Evolutionary conservation across 2,888 invertebrate genomes (phyloP).

Genomic region (Synergus umbraculus): DNA sequence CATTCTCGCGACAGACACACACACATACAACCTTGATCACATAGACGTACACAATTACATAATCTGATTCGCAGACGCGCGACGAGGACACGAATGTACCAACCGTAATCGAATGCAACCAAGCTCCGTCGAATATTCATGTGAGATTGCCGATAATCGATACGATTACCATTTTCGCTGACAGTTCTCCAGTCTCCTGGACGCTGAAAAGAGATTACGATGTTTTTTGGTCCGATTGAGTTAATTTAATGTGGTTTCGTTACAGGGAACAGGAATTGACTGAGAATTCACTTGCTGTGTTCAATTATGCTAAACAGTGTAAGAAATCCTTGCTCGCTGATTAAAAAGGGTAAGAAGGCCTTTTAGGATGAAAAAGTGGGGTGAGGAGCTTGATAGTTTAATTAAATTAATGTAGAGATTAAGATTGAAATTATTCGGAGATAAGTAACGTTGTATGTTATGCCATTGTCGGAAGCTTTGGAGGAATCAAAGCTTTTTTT

Average conservation of each 20-base stretch:
- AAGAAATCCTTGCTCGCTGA: not conserved
- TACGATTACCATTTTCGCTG: conserved; percentile 41
- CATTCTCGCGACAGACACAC: conserved; percentile 24
- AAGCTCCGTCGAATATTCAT: conserved; percentile 39
- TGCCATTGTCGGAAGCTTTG: too few relatives aligned
- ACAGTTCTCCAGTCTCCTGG: conserved; percentile 25
- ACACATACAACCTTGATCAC: not conserved
- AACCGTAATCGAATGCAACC: conserved; percentile 40
- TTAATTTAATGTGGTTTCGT: conserved; percentile 32
- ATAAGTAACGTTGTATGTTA: too few relatives aligned
- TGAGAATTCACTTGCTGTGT: conserved; percentile 22
- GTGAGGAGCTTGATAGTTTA: too few relatives aligned
- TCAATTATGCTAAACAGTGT: conserved; percentile 19
- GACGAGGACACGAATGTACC: conserved; percentile 35
- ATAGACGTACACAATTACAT: not conserved
- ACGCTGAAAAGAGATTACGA: conserved; percentile 39
- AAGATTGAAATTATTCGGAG: too few relatives aligned
- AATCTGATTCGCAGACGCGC: conserved; percentile 8
- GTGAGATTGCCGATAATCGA: conserved; percentile 41
- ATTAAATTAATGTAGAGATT: too few relatives aligned
- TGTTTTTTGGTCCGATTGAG: conserved; percentile 34
- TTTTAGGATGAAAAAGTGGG: too few relatives aligned
- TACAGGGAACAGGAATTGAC: conserved; percentile 22
- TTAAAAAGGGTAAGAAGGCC: too few relatives aligned
- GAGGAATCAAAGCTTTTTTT: too few relatives aligned